Evolutionary conservation across 2,797 vertebrate genomes (phyloP), one percentile per base, ranked within the genome.

Genomic region (Takifugu rubripes): DNA sequence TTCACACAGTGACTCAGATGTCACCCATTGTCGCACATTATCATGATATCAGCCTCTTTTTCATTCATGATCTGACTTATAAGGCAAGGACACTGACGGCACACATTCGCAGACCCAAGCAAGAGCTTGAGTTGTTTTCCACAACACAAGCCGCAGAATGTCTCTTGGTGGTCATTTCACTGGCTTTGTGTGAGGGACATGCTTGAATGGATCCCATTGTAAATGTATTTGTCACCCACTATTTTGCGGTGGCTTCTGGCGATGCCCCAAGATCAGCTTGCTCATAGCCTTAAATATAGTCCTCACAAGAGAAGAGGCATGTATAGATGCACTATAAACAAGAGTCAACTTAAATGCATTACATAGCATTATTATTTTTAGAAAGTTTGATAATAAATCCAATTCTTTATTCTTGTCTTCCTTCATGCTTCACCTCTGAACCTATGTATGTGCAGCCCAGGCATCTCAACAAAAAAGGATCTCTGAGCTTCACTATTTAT

Each of bases 141-240:
- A 89, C 81, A 88, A 88, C 88, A 88, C 81, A 81, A 79, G 52
- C 74, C 56, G 63, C 82, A 62, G 77, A 78, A 82, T 71, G 81
- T 77, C 72, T 79, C 74, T 74, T 75, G 75, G 74, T 79, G 50
- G 45, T 57, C 68, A 67, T 80, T 77, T 78, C 78, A 75, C 59
- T 27, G 75, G 78, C 78, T 84, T 78, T 76, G 78, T 53, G 55
- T 40, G 59, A 68, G 68, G 77, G 75, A 74, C 74, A 74, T 69
- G 75, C 81, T 82, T 80, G 81, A 88, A 86, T 87, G 85, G 76
- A 70, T 77, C 69, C 78, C 84, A 90, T 88, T 89, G 88, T 89
- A 76, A 66, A 87, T 87, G 78, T 83, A 81, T 90, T 89, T 88
- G 81, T 91, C 89, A 90, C 74, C 68, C 81, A 81, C 87, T 87